A percentile compares a stretch with the other conserved stretches of the same genome.
These are phyloP conservation scores for Scaeva pyrastri DNA, from an alignment of 2,888 invertebrate species.

Conservation along the genomic window DNA sequence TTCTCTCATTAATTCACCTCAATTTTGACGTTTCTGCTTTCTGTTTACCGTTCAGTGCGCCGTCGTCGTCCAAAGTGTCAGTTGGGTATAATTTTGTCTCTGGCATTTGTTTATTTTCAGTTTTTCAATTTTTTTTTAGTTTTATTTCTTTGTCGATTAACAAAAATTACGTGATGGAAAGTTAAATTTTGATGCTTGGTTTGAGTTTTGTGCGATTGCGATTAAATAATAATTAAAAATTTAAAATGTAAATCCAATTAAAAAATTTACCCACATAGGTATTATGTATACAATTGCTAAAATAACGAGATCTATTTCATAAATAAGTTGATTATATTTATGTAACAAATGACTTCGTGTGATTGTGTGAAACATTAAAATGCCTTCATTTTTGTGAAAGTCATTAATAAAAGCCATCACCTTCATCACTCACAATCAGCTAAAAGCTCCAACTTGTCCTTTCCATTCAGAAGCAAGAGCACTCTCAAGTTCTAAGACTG, in stretches of 20 bases:
- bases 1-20: background rate
- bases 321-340: background rate
- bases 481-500: background rate
- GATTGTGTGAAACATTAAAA: background rate
- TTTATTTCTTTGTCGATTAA: constrained; percentile 7
- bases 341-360: background rate
- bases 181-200: background rate
- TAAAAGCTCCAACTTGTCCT: constrained; percentile 24
- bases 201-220: background rate
- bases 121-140: background rate
- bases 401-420: constrained; percentile 16
- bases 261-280: background rate
- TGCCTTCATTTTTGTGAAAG: background rate
- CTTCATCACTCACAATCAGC: background rate
- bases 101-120: constrained; percentile 21
- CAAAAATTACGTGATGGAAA: background rate
- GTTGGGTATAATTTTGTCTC: background rate
- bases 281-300: background rate
- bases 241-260: background rate
- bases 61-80: background rate
- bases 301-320: background rate
- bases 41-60: constrained; percentile 20
- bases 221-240: background rate
- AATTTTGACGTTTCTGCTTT: background rate
- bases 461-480: background rate